Evolutionary conservation across 2,888 invertebrate genomes (phyloP), one percentile per base, ranked within the genome.

Genomic region (Drosophila silvestris): DNA sequence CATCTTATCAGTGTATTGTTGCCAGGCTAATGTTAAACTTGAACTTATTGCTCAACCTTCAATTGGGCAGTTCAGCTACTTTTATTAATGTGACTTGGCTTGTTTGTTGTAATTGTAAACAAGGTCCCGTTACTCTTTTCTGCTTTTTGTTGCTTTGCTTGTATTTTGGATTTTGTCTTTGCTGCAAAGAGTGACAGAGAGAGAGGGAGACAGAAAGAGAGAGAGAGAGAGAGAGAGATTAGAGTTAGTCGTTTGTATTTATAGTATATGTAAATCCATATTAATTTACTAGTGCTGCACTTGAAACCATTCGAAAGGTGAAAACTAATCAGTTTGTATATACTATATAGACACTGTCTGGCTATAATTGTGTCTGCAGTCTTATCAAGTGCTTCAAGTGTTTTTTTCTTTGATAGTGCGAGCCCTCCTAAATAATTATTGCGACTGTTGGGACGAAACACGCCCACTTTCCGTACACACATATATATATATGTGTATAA

Each of bases 1-100:
- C 93, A 93, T 93, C 86, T 87, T 91, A 81, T 80, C 77, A 74
- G 47, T 66, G 10, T 6, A 22, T 16, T 44, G 28, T 56, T 14
- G 37, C 14, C 41, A 22, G 41, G 41, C 41, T 32, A 35, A 6
- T 54, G 66, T 68, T 86, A 71, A 81, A 78, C 84, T 88, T 88
- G 78, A 88, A 82, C 82, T 82, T 47, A 50, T 22, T 39, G 47
- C 30, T 64, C 53, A 33, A 63, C 53, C 67, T 73, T 70, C 30
- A 2, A 16, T 26, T 22, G 62, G 37, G 14, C 32, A 71, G 58
- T 41, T 79, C 32, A 67, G 28, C 60, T 57, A 67, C n/a, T 53
- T 47, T 63, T 58, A 32, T 56, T 57, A 47, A 53, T 33, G 33
- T 28, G 32, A 33, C 33, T 33, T 4, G 12, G 1, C 4, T 33